Percentiles rank a stretch among this genome's conserved stretches.
Evolutionary conservation across 2,888 invertebrate genomes (phyloP).

Genomic region (Homarus gammarus): DNA sequence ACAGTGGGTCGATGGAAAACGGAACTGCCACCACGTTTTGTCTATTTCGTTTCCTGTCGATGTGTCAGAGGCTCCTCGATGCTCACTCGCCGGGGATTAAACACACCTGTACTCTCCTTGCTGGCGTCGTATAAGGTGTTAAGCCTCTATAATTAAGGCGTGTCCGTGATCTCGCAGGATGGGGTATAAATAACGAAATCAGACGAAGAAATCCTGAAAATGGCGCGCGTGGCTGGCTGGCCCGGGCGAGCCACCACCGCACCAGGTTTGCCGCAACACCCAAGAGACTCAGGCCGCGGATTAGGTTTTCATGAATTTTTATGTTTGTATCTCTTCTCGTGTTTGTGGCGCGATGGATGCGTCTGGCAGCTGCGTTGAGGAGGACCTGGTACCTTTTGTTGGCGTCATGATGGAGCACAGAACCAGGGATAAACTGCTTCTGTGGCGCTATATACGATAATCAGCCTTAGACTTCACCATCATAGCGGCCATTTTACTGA

Average conservation of each 20-base stretch:
- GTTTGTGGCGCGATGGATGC: conserved; percentile 25
- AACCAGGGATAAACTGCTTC: neutral
- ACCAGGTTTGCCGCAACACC: conserved; percentile 24
- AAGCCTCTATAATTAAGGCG: neutral
- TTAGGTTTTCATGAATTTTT: conserved; percentile 66
- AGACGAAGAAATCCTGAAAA: conserved; percentile 50
- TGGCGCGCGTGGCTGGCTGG: neutral
- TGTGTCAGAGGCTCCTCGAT: neutral
- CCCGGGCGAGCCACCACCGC: neutral
- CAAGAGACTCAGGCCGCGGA: conserved; percentile 43
- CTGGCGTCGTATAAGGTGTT: neutral
- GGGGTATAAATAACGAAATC: conserved; percentile 50
- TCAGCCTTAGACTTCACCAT: neutral
- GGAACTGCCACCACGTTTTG: conserved; percentile 17
- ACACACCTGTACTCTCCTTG: neutral
- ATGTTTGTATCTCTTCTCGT: conserved; percentile 68
- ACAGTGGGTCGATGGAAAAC: conserved; percentile 69
- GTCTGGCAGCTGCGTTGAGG: conserved; percentile 7
- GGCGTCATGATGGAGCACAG: conserved; percentile 14
- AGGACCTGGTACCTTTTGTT: neutral
- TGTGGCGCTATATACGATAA: neutral
- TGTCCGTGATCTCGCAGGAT: neutral
- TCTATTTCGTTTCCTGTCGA: neutral
- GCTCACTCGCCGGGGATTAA: neutral
- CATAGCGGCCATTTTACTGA: neutral